Evolutionary conservation across 2,888 invertebrate genomes (phyloP).

Genomic region (Caenorhabditis virilis): DNA sequence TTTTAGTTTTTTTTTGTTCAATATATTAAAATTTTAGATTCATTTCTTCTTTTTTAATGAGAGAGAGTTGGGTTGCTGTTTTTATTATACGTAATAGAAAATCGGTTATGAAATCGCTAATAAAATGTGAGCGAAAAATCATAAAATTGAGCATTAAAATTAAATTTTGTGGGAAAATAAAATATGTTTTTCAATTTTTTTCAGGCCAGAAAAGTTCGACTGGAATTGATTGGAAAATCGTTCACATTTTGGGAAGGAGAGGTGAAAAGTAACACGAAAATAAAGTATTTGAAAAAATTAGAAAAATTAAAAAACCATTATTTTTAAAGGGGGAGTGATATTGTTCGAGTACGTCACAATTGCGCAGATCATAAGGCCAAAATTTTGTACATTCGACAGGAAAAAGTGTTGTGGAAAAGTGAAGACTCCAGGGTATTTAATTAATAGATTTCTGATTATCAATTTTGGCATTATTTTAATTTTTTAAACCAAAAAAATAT

Average conservation of each 20-base stretch:
- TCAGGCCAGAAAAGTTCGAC: constrained; percentile 19
- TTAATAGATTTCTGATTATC: too few species aligned
- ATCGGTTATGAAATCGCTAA: too few species aligned
- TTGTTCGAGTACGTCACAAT: constrained; percentile 31
- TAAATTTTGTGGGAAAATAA: too few species aligned
- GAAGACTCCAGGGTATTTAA: constrained; percentile 13
- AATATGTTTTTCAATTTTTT: too few species aligned
- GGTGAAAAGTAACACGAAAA: constrained; percentile 25
- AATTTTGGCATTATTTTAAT: too few species aligned
- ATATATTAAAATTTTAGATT: too few species aligned
- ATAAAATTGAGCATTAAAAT: too few species aligned
- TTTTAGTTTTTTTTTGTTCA: too few species aligned
- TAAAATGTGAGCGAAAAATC: too few species aligned
- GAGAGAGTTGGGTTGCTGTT: too few species aligned
- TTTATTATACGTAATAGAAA: too few species aligned
- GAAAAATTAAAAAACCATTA: background rate
- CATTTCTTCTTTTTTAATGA: too few species aligned
- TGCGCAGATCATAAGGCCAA: constrained; percentile 33
- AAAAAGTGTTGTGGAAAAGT: constrained; percentile 21
- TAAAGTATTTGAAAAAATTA: constrained; percentile 13
- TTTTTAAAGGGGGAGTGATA: constrained; percentile 20
- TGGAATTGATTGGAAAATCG: constrained; percentile 33
- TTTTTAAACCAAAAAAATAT: background rate
- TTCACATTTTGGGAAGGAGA: constrained; percentile 36
- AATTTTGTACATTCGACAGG: constrained; percentile 20